A percentile compares a stretch with the other conserved stretches of the same genome.
Evolutionary conservation across 1,140 invertebrate species (phyloP).

Genomic region (Cotesia vestalis): DNA sequence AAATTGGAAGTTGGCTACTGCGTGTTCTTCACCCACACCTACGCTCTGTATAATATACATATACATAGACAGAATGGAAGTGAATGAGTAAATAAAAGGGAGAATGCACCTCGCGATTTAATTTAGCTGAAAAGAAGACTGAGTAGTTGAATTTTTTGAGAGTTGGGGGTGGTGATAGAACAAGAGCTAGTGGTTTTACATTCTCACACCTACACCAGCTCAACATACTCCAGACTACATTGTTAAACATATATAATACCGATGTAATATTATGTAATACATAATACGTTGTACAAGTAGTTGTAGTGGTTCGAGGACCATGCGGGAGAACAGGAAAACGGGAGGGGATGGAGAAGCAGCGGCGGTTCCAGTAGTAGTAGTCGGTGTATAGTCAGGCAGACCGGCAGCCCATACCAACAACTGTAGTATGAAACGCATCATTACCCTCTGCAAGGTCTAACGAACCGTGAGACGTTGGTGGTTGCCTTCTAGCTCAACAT

Average conservation of each 20-base stretch:
- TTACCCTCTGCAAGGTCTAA: constrained; percentile 44
- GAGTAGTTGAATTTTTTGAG: neutral
- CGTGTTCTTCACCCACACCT: neutral
- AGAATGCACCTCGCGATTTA: constrained; percentile 19
- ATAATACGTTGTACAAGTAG: too few relatives aligned
- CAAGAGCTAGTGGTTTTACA: constrained; percentile 15
- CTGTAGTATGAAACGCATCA: constrained; percentile 40
- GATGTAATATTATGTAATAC: too few relatives aligned
- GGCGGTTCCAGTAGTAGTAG: constrained; percentile 9
- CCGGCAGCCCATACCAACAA: constrained; percentile 13
- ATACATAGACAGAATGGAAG: neutral
- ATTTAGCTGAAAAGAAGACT: constrained; percentile 24
- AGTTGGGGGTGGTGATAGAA: constrained; percentile 14
- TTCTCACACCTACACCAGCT: too few relatives aligned
- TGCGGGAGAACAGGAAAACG: too few relatives aligned
- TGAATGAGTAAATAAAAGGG: neutral
- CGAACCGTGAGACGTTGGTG: constrained; percentile 41
- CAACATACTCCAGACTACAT: too few relatives aligned
- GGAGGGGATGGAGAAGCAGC: too few relatives aligned
- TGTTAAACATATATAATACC: too few relatives aligned
- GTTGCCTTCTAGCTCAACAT: constrained; percentile 26
- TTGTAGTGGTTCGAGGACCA: too few relatives aligned
- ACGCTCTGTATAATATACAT: too few relatives aligned
- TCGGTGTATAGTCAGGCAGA: constrained; percentile 16
- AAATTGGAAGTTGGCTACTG: constrained; percentile 14